Evolutionary conservation across 2,113 vertebrate genomes (phyloP), one percentile per base, ranked within the genome.

Genomic region (Albula goreensis): DNA sequence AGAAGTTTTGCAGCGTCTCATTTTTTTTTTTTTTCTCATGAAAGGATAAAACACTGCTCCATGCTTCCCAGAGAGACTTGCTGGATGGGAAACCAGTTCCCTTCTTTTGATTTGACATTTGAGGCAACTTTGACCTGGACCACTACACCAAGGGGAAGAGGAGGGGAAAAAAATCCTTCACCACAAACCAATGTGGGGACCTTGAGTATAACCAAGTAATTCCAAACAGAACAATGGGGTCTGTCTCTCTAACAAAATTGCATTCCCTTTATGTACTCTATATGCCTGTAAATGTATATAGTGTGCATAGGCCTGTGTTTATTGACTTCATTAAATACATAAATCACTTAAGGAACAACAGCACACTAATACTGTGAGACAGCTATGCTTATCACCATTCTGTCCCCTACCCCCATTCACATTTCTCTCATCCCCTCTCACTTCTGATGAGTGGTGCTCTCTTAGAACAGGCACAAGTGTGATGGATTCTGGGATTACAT

Each of bases 91-190:
- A n/a, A 52, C 9, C 50, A 51, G 22, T 70, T 52, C 49, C 7
- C n/a, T 41, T 17, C 52, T 86, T 82, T 78, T 60, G 51, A 53
- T 57, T 83, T 83, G 31, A 83, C 52, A 19, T 49, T 31, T 19
- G 19, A 78, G 56, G 50, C 31, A 86, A 78, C 51, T 86, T 78
- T 86, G 85, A 86, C 85, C 85, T 60, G 82, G 31, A 78, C 41
- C 50, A 52, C 78, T 31, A 66, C 25, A 53, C 31, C 15, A 25
- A 48, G 80, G 19, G 6, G 49, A 57, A 50, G 25, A 22, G 48
- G 13, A 5, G 50, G 22, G 52, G n/a, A 13, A 12, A 84, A 51
- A 84, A 52, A 84, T 25, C 19, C 66, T 19, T 84, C 63, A 51
- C 83, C 83, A 25, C 83, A 84, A 77, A 84, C 66, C 83, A 78